Evolutionary conservation across 2,888 invertebrate species (phyloP), one percentile per base, ranked within the genome.

Genomic region (Xylota sylvarum): DNA sequence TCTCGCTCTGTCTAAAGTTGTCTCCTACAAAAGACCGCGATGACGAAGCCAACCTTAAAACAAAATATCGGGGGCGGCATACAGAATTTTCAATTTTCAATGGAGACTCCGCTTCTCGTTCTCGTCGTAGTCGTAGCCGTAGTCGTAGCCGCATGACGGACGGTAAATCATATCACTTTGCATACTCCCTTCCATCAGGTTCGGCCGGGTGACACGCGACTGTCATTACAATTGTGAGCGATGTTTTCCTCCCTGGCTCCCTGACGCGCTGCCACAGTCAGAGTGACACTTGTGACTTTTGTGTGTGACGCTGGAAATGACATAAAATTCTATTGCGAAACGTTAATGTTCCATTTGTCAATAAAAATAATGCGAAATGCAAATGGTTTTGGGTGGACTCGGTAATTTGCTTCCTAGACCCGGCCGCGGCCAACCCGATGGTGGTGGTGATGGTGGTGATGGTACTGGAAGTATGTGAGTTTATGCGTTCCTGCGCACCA

Each of bases 331-430:
- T 40, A 64, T 62, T 52, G 60, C 32, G 48, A 67, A 56, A 55
- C 32, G 62, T 69, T 52, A 69, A 80, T 70, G 74, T 58, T 76
- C 80, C 80, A 80, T 85, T 85, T 85, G 84, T 85, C 84, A 76
- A 80, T 85, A 79, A 70, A 84, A 85, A 60, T 72, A 72, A 81
- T 80, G 60, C 65, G 52, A 81, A 72, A 85, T 85, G 85, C 76
- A 85, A 85, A 85, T 81, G 70, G 58, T 74, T 58, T 76, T 69
- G 50, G 80, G 85, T 32, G 85, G 80, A 76, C 65, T 85, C 17
- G 79, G 48, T 74, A 84, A 83, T 78, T 70, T 65, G 81, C 81
- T 85, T 85, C 81, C 85, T 81, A 76, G 81, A 64, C 30, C 17
- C 12, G 19, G n/a, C n/a, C n/a, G n/a, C n/a, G n/a, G n/a, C n/a